Evolutionary conservation across 1,140 invertebrate genomes (phyloP).

Genomic region (Apocrypta bakeri): DNA sequence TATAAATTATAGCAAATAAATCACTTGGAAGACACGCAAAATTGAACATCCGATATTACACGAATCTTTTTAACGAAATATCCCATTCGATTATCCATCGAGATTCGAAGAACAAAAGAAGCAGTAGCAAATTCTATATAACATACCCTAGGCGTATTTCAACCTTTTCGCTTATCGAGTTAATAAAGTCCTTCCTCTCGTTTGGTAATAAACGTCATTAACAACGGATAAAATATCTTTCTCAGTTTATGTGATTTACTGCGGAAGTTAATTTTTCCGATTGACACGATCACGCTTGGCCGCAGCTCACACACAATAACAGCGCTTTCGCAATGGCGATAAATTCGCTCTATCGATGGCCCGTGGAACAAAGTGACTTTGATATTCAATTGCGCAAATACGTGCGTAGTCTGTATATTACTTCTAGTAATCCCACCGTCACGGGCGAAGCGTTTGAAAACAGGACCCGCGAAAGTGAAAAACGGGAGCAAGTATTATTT

Average conservation of each 20-base stretch:
- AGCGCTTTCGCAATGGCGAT: neutral
- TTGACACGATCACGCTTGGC: neutral
- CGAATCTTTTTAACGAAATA: too few species aligned
- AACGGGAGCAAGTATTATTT: constrained; percentile 25
- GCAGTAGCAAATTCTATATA: too few species aligned
- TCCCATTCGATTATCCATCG: too few species aligned
- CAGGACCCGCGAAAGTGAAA: neutral
- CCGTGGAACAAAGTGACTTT: neutral
- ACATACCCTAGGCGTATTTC: neutral
- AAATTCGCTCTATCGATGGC: neutral
- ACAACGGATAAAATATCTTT: neutral
- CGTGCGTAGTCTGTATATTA: too few species aligned
- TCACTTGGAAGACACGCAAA: too few species aligned
- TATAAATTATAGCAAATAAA: too few species aligned
- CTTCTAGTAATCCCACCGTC: too few species aligned
- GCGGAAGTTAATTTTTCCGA: neutral
- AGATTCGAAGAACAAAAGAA: too few species aligned
- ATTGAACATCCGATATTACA: too few species aligned
- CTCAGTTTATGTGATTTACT: neutral
- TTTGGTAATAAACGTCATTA: neutral
- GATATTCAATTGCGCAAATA: neutral
- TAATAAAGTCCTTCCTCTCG: neutral
- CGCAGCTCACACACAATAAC: neutral
- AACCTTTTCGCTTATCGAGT: neutral
- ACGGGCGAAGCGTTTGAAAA: neutral